Evolutionary conservation across 2,797 vertebrate species (phyloP), one percentile per base, ranked within the genome.

Genomic region (Hemitrygon akajei): DNA sequence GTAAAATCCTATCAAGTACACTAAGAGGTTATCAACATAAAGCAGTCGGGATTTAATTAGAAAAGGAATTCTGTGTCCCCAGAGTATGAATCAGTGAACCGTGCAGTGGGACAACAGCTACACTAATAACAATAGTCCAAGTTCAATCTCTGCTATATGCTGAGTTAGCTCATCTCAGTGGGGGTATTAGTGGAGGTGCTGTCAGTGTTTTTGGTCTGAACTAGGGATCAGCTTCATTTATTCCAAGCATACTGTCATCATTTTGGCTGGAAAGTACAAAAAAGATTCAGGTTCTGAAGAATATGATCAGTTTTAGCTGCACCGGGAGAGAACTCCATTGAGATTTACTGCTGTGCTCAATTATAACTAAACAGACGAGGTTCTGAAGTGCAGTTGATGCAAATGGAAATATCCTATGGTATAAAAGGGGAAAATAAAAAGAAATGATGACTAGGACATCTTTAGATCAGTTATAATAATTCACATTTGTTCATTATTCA

Each of bases 281-380:
- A 76, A 75, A 3, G 30, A 25, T 73, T 25, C 11, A 58, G 91
- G 47, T n/a, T 73, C 20, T 18, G 14, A 63, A 37, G 2, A 66
- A 89, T 66, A 89, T 20, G 69, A 56, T 92, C 66, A 75, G 37
- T 69, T 76, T 93, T 25, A 58, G 47, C 71, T 18, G 84, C 10
- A 27, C 3, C 30, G 71, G 66, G 37, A 10, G 25, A 58, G 27
- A 30, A 76, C 18, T 71, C 37, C 71, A 30, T 40, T 93, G 37
- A 76, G 25, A 93, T 93, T 93, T 93, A 75, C 91, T 18, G 40
- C 73, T 56, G 91, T 18, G 71, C 22, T 93, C 91, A 93, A 27
- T 56, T 47, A n/a, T 93, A 27, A 93, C 71, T 93, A 56, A 56
- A 18, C 69, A 25, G 37, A 34, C 66, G 34, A 69, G 11, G 27